These are phyloP conservation scores for Eulemur macaco DNA, from an alignment of 2,113 vertebrate genomes.

Conservation along the genomic window DNA sequence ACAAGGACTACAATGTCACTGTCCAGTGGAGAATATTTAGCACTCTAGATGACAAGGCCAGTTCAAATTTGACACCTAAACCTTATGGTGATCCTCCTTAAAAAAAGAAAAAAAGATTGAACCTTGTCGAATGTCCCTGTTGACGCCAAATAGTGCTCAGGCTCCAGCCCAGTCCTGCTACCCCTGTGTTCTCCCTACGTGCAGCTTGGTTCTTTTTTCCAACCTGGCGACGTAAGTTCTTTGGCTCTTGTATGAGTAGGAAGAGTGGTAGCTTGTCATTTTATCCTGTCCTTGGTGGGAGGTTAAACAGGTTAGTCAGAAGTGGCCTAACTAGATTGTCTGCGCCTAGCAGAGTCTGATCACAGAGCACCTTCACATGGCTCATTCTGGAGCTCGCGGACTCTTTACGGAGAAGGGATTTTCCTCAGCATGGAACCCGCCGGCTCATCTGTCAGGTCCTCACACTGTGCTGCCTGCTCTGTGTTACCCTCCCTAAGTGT, in stretches of 20 bases:
- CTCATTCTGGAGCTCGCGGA: not conserved
- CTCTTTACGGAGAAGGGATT: not conserved
- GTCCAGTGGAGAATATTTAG: not conserved
- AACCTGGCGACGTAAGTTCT: not conserved
- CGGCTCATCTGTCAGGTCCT: not conserved
- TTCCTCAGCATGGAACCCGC: not conserved
- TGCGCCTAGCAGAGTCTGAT: no score
- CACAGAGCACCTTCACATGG: accelerated
- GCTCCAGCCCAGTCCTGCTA: no score
- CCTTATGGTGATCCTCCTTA: not conserved
- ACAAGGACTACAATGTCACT: not conserved
- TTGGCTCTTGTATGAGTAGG: not conserved
- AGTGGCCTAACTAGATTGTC: not conserved
- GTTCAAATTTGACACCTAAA: not conserved
- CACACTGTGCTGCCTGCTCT: not conserved
- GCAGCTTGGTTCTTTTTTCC: not conserved
- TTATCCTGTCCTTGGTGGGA: not conserved
- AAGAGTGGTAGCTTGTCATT: not conserved
- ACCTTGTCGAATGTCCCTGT: not conserved
- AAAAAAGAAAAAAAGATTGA: not conserved
- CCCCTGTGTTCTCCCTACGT: accelerated
- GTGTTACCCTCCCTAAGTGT: not conserved
- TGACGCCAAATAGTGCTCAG: not conserved
- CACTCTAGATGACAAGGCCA: not conserved
- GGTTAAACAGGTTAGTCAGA: not conserved